Conservation (phyloP, 2,113 vertebrate species). For the Gallinago paraguaiae region DNA sequence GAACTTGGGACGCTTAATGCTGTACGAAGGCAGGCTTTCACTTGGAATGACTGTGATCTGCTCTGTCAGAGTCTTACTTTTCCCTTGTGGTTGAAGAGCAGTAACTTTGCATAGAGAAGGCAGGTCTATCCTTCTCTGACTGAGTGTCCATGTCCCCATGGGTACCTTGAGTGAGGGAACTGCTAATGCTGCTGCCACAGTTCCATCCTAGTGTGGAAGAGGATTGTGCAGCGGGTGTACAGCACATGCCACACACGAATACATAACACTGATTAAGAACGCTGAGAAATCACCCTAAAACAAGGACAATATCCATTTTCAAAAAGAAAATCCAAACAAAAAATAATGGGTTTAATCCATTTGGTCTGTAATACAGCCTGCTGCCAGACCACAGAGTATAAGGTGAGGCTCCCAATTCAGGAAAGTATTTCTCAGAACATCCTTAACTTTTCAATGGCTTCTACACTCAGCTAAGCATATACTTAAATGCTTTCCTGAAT, state of each 20-base stretch:
- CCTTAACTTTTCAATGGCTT: not conserved
- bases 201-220: not conserved
- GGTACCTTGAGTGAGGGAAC: not conserved
- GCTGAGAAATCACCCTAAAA: not conserved
- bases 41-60: not conserved
- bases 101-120: not conserved
- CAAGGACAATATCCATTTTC: not conserved
- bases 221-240: not conserved
- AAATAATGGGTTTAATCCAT: not conserved
- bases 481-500: not conserved
- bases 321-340: not conserved
- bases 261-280: not conserved
- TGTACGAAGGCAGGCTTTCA: not conserved
- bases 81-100: not conserved
- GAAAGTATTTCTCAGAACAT: not conserved
- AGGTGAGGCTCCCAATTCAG: not conserved
- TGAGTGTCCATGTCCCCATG: rapidly evolving
- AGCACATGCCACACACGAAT: rapidly evolving
- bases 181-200: not conserved
- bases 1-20: not conserved
- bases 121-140: not conserved
- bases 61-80: not conserved
- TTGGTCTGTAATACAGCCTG: not conserved
- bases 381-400: not conserved
- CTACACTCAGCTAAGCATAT: not conserved